Conservation (phyloP, 1,140 invertebrate species). For the Oedothorax gibbosus region DNA sequence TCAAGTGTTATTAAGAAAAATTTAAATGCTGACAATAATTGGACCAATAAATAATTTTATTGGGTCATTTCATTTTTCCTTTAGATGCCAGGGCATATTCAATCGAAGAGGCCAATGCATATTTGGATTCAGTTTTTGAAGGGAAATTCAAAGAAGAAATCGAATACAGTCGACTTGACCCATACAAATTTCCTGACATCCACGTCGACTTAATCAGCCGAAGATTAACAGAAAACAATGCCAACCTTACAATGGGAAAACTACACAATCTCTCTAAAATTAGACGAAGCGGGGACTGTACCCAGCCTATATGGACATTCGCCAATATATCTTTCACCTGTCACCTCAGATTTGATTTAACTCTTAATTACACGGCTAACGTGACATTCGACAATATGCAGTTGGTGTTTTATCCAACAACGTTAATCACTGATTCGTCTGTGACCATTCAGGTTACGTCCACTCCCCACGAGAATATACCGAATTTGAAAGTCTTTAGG, state of each 20-base stretch:
- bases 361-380: slow-evolving; percentile 35
- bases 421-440: background rate
- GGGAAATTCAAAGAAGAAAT: background rate
- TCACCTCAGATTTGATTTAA: background rate
- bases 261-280: slow-evolving; percentile 10
- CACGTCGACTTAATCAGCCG: slow-evolving; percentile 35
- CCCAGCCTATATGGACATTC: slow-evolving; percentile 11
- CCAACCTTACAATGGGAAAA: slow-evolving; percentile 1
- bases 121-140: slow-evolving; percentile 7
- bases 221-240: slow-evolving; percentile 22
- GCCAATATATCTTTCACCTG: slow-evolving; percentile 30
- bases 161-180: slow-evolving; percentile 27
- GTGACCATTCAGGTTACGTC: slow-evolving; percentile 22
- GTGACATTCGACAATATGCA: slow-evolving; percentile 38
- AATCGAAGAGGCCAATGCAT: slow-evolving; percentile 8
- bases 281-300: slow-evolving; percentile 1
- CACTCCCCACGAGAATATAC: slow-evolving; percentile 16
- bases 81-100: slow-evolving; percentile 6
- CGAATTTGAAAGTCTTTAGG: background rate
- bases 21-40: background rate
- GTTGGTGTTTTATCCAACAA: slow-evolving; percentile 29
- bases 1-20: background rate
- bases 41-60: background rate
- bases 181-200: slow-evolving; percentile 26
- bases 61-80: background rate